Percentiles rank a stretch among this genome's conserved stretches.
phyloP scores from a whole-genome alignment of 2,888 invertebrate genomes.

The Pachliopta kotzebuea region DNA sequence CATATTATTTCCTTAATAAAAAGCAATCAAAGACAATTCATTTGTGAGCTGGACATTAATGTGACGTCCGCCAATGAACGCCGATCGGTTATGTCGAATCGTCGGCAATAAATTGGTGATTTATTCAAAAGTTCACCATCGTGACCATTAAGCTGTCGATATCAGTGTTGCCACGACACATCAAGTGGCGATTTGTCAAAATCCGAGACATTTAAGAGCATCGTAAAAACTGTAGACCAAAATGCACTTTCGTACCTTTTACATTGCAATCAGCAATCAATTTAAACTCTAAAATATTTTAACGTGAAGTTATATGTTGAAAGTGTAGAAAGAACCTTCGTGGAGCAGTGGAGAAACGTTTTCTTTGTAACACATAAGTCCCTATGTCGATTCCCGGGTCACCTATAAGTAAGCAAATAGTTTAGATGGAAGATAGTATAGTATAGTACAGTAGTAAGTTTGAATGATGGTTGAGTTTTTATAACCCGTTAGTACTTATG shows the following conservation, averaged over 20 bases:
- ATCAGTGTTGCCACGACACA: constrained; percentile 10
- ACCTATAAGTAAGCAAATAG: too few species aligned
- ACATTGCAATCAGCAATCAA: too few species aligned
- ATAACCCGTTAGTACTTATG: too few species aligned
- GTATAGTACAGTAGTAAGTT: too few species aligned
- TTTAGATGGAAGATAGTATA: too few species aligned
- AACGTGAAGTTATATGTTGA: too few species aligned
- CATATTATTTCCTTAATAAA: constrained; percentile 25
- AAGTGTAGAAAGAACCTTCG: too few species aligned
- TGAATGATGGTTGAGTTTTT: too few species aligned
- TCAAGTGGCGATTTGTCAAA: constrained; percentile 19
- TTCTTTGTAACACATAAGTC: too few species aligned
- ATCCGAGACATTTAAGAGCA: constrained; percentile 17
- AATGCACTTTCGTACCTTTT: constrained; percentile 6
- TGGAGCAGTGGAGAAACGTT: too few species aligned
- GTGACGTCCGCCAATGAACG: constrained; percentile 15
- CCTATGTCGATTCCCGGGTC: too few species aligned
- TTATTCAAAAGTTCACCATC: constrained; percentile 10
- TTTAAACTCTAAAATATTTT: too few species aligned
- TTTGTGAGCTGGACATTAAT: constrained; percentile 20
- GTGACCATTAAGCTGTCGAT: constrained; percentile 18
- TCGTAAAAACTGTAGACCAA: constrained; percentile 19
- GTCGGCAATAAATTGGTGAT: constrained; percentile 23
- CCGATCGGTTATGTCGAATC: constrained; percentile 10
- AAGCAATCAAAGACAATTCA: constrained; percentile 24